Evolutionary conservation across 2,797 vertebrate species (phyloP).

Genomic region (Rhinophrynus dorsalis): DNA sequence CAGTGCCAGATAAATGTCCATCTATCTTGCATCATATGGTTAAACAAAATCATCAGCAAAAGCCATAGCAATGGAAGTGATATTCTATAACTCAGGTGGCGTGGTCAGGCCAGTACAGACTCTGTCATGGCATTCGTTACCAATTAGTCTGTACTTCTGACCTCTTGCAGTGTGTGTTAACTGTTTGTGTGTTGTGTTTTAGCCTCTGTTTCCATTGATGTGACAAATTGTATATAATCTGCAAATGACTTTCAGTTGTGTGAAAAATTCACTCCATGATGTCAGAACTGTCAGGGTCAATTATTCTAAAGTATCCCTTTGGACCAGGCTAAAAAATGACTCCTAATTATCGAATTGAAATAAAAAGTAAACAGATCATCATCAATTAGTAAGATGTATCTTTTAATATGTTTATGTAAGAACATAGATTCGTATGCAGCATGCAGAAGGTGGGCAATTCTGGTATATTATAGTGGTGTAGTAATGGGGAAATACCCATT

Average conservation of each 20-base stretch:
- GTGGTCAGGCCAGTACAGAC: constrained; percentile 60
- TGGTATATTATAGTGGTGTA: too few relatives aligned
- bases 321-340: background rate
- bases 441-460: too few relatives aligned
- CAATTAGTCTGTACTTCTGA: constrained; percentile 67
- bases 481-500: too few relatives aligned
- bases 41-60: too few relatives aligned
- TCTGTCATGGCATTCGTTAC: constrained; percentile 63
- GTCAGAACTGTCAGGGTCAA: constrained; percentile 58
- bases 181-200: constrained; percentile 60
- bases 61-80: background rate
- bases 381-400: too few relatives aligned
- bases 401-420: too few relatives aligned
- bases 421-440: too few relatives aligned
- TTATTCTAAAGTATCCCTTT: constrained; percentile 52
- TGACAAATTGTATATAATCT: constrained; percentile 61
- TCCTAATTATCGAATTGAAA: constrained; percentile 23
- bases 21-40: too few relatives aligned
- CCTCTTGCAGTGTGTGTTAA: constrained; percentile 62
- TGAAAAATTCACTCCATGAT: constrained; percentile 39
- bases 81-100: constrained; percentile 58
- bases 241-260: constrained; percentile 55
- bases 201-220: constrained; percentile 60
- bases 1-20: too few relatives aligned
- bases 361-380: too few relatives aligned